Percentiles rank a stretch among this genome's conserved stretches.
These are phyloP conservation scores for Megaceryle torquata DNA, from an alignment of 2,113 vertebrate species.

Conservation along the genomic window DNA sequence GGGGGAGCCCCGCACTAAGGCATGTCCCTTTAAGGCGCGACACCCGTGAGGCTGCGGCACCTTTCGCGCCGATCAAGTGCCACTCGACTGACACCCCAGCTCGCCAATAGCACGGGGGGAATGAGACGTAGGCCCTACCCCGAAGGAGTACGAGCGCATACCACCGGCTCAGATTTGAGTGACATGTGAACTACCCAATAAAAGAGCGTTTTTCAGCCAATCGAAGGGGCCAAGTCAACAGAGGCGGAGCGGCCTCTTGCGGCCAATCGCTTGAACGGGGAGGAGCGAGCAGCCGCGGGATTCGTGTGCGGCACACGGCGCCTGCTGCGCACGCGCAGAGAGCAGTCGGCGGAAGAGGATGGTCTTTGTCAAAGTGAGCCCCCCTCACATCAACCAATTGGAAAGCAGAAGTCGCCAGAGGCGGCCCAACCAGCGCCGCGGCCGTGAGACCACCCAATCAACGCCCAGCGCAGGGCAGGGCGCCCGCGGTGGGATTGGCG, in stretches of 20 bases:
- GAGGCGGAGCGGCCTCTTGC: not conserved
- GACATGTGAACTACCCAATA: accelerated
- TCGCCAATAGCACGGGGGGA: not conserved
- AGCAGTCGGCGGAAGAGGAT: not conserved
- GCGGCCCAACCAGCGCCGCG: not conserved
- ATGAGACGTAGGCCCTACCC: accelerated
- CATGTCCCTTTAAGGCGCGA: constrained; percentile 28
- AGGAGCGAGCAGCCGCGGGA: not conserved
- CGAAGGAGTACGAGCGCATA: accelerated
- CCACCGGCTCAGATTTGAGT: accelerated
- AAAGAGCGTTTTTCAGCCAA: accelerated
- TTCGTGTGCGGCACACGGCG: not conserved
- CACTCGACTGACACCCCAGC: not conserved
- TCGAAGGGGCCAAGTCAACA: accelerated
- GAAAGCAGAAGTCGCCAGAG: accelerated
- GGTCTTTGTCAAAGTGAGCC: not conserved
- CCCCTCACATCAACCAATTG: not conserved
- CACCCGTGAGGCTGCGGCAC: not conserved
- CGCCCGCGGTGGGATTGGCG: not conserved
- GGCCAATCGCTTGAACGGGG: not conserved
- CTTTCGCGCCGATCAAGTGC: not conserved
- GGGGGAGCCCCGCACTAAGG: accelerated
- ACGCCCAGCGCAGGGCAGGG: not conserved
- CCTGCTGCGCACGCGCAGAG: not conserved
- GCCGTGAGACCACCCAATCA: not conserved